Base-by-base conservation (phyloP, 2,113 vertebrate species). In the Lophotis ruficrista region DNA sequence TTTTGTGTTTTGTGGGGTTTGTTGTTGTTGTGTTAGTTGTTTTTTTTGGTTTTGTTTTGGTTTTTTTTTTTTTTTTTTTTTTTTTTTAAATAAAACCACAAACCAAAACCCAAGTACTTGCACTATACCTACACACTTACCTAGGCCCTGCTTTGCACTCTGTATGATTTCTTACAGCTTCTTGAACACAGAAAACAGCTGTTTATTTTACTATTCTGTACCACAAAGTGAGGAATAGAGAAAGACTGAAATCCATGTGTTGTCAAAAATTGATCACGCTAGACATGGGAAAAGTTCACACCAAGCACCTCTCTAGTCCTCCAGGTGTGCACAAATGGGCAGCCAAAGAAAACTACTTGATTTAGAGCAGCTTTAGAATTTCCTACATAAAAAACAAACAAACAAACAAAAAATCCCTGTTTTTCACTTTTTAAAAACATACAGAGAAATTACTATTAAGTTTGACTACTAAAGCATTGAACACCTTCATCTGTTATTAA, bases 191-290 rank as follows among this genome's bases (percentile, higher is more conserved):
- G 47, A 48, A 84, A 66, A 79, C 3, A 56, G 20, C 21, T 83
- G 13, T 12, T 54, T 54, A 50, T 23, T 43, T 73, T 45, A 66
- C 8, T 43, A 18, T n/a, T 57, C 56, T 70, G 16, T 48, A 48
- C 8, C 10, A 76, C 2, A 0, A 54, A 31, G 8, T 5, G 8
- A 8, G 27, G 4, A 23, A 73, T 62, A 58, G 23, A 41, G 1
- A 5, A 65, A 27, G 16, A 62, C 23, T 2, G 25, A 92, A 79
- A 48, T 20, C 4, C 9, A 20, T 2, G 4, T 9, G 19, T 6
- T 43, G 50, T 83, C 23, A 66, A 65, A 90, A 90, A 75, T 0
- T 33, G 9, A 11, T 88, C 17, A 47, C 5, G 3, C 23, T 47
- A 69, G 61, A 21, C 38, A 56, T 64, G 10, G 18, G 7, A 38